phyloP scores from a whole-genome alignment of 2,113 vertebrate genomes.

The Quiscalus mexicanus region DNA sequence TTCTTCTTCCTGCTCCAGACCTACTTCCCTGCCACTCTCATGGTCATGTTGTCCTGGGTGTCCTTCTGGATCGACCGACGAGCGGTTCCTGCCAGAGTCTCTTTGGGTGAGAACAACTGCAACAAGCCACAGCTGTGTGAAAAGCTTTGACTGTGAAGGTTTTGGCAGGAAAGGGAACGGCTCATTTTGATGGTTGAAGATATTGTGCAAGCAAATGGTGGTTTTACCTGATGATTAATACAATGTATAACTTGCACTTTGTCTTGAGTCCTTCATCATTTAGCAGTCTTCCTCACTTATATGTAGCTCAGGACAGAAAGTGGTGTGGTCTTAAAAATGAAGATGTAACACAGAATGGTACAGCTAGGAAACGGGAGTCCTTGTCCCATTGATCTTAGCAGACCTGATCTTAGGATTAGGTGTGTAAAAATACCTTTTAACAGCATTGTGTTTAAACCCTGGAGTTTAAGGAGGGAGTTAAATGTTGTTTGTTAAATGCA shows the following conservation, averaged over 20 bases:
- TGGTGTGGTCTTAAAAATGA: neutral
- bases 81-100: constrained; percentile 93
- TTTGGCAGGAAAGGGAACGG: neutral
- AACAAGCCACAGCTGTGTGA: neutral
- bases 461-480: neutral
- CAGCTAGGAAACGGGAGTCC: neutral
- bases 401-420: neutral
- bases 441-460: neutral
- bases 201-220: neutral
- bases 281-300: neutral
- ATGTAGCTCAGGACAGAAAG: neutral
- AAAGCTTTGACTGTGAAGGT: neutral
- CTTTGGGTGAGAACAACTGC: constrained; percentile 82
- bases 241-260: neutral
- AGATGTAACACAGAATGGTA: neutral
- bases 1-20: constrained; percentile 96
- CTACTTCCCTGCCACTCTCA: constrained; percentile 91
- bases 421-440: neutral
- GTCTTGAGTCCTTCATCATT: neutral
- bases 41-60: constrained; percentile 97
- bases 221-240: neutral
- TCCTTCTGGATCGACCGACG: constrained; percentile 94
- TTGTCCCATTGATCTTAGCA: neutral
- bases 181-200: neutral
- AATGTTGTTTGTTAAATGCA: neutral